Base-by-base conservation (phyloP, 2,797 vertebrate genomes). In the Spea hammondii region DNA sequence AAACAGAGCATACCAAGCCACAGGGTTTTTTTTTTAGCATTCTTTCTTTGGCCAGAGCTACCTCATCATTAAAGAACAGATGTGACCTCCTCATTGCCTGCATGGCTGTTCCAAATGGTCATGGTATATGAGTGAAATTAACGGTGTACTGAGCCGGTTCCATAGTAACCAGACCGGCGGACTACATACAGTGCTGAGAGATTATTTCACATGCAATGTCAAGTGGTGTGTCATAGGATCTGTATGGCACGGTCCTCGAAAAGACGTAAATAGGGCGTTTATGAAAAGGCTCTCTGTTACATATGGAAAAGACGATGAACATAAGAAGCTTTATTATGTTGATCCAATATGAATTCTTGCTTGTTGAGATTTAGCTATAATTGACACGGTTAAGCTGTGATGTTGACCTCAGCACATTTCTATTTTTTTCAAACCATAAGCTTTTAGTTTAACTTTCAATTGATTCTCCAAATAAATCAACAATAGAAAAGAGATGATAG, bases 221-320 rank as follows among this genome's bases (percentile, higher is more conserved):
- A 60, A 81, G 62, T 72, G 47, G 64, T 77, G 13, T 72, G 79
- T 76, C 79, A 81, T 77, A 60, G 14, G 67, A 76, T 80, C 54
- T 74, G 78, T 62, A 72, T 48, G 45, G 59, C 59, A 65, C 57
- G 45, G 5, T 70, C 65, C 32, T 32, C 60, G 53, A 8, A 48
- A 55, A 53, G 68, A 65, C 11, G 9, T 8, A 53, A 47, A 45
- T 47, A 1, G 6, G 50, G 53, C 55, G 50, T 17, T 53, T 60
- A 76, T 81, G 68, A 81, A 80, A 76, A 76, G 79, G 32, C 60
- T n/a, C 60, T 59, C 74, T 76, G 62, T 75, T 70, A 55, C 4
- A 49, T 45, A 51, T 51, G 8, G 67, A 14, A 49, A 68, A 65
- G 72, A 6, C 14, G 9, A n/a, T 44, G 55, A 65, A 80, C 72